Conservation (phyloP, 2,888 invertebrate species). For the Leucophora obtusa region DNA sequence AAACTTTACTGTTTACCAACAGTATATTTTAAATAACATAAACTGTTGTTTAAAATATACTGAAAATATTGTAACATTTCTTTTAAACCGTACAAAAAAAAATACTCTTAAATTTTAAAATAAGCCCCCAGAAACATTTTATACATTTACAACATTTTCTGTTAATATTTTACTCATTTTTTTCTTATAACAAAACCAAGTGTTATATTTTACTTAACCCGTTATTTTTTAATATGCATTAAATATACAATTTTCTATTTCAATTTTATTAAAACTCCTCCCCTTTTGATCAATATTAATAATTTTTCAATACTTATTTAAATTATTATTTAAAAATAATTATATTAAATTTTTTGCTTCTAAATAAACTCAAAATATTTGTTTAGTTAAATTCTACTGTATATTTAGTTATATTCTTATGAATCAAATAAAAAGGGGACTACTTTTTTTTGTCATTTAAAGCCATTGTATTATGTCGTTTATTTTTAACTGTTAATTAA, state of each 20-base stretch:
- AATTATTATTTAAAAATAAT: neutral
- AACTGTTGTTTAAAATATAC: neutral
- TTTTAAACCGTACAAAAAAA: too few relatives aligned
- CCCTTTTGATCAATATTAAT: neutral
- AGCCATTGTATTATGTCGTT: too few relatives aligned
- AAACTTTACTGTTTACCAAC: neutral
- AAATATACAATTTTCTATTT: neutral
- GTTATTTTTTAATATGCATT: constrained; percentile 10
- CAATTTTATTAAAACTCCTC: constrained; percentile 2
- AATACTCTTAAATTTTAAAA: too few relatives aligned
- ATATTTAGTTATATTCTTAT: too few relatives aligned
- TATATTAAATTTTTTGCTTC: too few relatives aligned
- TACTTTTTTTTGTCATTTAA: too few relatives aligned
- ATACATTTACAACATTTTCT: neutral
- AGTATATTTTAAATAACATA: neutral
- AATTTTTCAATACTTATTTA: neutral
- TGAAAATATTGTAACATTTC: neutral
- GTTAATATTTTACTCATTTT: neutral
- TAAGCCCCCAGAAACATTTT: neutral
- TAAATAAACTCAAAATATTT: too few relatives aligned
- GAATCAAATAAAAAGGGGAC: too few relatives aligned
- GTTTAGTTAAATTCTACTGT: too few relatives aligned
- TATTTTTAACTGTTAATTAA: too few relatives aligned
- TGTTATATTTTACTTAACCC: neutral
- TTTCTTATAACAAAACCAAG: too few relatives aligned